phyloP scores from a whole-genome alignment of 2,113 vertebrate genomes.

The Actinemys pallida region DNA sequence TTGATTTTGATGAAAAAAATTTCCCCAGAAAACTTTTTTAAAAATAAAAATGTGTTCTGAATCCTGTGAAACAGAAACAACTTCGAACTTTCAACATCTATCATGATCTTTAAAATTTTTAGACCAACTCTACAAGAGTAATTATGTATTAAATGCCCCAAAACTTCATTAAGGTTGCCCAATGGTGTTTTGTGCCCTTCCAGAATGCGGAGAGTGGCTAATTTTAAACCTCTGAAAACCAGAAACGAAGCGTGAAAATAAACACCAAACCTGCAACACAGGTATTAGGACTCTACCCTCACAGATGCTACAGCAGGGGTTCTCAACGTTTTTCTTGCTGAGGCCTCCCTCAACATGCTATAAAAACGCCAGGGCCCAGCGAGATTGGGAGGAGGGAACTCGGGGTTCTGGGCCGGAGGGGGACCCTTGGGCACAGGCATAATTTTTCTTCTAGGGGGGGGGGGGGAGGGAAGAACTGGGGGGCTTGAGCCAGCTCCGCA shows the following conservation, averaged over 20 bases:
- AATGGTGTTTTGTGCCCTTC: not conserved
- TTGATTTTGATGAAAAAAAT: not conserved
- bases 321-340: too few species aligned
- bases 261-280: not conserved
- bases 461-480: too few species aligned
- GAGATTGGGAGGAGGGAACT: too few species aligned
- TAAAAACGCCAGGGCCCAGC: too few species aligned
- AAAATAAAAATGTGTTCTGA: not conserved
- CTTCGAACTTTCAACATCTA: not conserved
- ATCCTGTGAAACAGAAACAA: not conserved
- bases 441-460: too few species aligned
- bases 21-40: not conserved
- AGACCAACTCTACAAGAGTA: not conserved
- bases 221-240: not conserved
- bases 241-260: not conserved
- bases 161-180: not conserved
- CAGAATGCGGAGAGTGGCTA: not conserved
- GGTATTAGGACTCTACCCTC: not conserved
- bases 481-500: too few species aligned
- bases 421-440: too few species aligned
- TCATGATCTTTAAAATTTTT: not conserved
- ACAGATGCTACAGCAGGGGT: not conserved
- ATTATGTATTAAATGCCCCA: not conserved
- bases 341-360: too few species aligned
- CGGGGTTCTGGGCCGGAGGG: too few species aligned